Percentiles rank a stretch among this genome's conserved stretches.
phyloP scores from a whole-genome alignment of 2,888 invertebrate species.

The Spisula solida region DNA sequence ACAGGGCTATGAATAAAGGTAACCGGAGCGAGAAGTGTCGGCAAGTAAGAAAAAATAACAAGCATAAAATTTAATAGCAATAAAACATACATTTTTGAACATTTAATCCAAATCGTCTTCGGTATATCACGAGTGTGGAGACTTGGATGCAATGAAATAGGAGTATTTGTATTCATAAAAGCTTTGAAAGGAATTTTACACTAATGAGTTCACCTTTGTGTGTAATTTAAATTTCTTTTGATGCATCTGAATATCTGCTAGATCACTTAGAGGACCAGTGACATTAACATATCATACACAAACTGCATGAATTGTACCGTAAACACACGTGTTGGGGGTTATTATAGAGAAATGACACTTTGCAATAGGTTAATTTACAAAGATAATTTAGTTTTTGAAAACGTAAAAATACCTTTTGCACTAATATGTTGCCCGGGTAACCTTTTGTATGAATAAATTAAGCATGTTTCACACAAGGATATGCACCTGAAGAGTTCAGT shows the following conservation, averaged over 20 bases:
- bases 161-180: background rate
- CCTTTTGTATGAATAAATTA: background rate
- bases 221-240: conserved; percentile 20
- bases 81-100: background rate
- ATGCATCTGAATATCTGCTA: background rate
- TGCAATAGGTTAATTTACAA: background rate
- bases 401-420: background rate
- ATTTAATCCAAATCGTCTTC: conserved; percentile 4
- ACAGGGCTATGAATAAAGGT: background rate
- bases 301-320: conserved; percentile 3
- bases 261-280: background rate
- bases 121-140: background rate
- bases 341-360: background rate
- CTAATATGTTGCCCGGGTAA: background rate
- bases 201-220: conserved; percentile 27
- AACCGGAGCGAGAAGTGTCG: background rate
- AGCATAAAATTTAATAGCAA: conserved; percentile 17
- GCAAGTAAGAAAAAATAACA: background rate
- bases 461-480: background rate
- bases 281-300: conserved; percentile 12
- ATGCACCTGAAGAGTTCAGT: no score
- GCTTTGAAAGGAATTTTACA: background rate
- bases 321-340: background rate
- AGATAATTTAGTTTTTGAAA: conserved; percentile 7
- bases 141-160: background rate